Base-by-base conservation (phyloP, 1,140 invertebrate species). In the Fopius arisanus region DNA sequence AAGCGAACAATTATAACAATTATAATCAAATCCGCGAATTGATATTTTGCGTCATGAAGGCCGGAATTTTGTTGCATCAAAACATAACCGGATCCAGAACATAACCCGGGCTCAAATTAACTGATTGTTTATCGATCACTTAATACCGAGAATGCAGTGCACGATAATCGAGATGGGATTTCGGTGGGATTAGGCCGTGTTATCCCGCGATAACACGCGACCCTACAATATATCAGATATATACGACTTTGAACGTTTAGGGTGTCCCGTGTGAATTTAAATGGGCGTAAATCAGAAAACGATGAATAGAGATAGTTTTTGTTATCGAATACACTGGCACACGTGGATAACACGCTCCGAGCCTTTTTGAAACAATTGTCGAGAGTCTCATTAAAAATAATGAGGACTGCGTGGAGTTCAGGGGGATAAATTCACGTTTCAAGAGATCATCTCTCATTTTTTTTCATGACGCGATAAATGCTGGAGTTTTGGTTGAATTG, bases 331-430 rank as follows among this genome's bases (percentile, higher is more conserved):
- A 12, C 12, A 16, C 26, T 48, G 43, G 16, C 43, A 48, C 43
- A 48, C 43, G 16, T 7, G 16, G 43, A 16, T 5, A 26, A 9
- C 28, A 40, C 4, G 33, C 19, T 26, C 19, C n/a, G 23, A 1
- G 54, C 6, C 10, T 12, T 37, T 31, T 71, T 37, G 31, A 37
- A 63, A 65, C 51, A 71, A 71, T 65, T 62, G 54, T 37, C 16
- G 31, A 59, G 59, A 26, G 21, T 43, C 62, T 72, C 70, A 66
- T 72, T 72, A 72, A 72, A 72, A 72, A 72, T 72, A 72, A 72
- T 72, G 70, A 72, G 62, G 21, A 48, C 37, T 48, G 54, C 23
- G 10, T 28, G 7, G 14, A 12, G 43, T 59, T 26, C 19, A 14
- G 19, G 10, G 19, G 54, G 5, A 28, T 59, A 23, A 59, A 59